Conservation (phyloP, 2,888 invertebrate species). For the Ochropacha duplaris region DNA sequence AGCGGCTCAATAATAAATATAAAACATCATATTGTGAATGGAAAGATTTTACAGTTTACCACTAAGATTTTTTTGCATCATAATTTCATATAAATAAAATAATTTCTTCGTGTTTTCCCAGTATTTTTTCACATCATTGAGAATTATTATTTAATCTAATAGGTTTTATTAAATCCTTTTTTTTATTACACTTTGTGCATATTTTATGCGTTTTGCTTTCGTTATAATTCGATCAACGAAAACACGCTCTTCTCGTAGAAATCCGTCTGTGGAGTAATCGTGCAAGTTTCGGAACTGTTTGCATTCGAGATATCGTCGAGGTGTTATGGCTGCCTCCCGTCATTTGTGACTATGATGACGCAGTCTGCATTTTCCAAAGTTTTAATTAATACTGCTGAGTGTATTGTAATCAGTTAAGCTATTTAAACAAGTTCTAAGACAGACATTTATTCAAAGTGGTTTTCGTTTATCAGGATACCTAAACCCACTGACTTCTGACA, state of each 20-base stretch:
- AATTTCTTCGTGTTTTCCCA: no score
- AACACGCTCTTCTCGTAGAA: conserved; percentile 34
- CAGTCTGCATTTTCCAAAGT: not conserved
- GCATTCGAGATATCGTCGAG: conserved; percentile 57
- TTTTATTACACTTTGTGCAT: not conserved
- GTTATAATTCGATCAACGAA: conserved; percentile 32
- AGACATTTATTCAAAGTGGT: not conserved
- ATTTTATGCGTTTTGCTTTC: conserved; percentile 5
- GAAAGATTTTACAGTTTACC: no score
- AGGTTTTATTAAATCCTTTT: no score
- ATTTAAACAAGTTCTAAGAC: not conserved
- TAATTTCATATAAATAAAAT: no score
- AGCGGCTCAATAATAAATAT: not conserved
- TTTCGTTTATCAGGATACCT: not conserved
- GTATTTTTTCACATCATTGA: no score
- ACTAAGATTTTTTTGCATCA: no score
- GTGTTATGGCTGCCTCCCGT: conserved; percentile 47
- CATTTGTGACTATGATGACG: conserved; percentile 21
- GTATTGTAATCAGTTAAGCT: not conserved
- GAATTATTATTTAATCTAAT: no score
- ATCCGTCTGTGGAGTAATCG: conserved; percentile 58
- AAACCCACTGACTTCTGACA: no score
- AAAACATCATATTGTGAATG: no score
- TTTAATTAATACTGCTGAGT: not conserved
- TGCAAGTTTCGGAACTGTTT: conserved; percentile 62